Percentiles rank a stretch among this genome's conserved stretches.
Conservation (phyloP, 1,140 invertebrate species). For the Mesaphorura yosii region DNA sequence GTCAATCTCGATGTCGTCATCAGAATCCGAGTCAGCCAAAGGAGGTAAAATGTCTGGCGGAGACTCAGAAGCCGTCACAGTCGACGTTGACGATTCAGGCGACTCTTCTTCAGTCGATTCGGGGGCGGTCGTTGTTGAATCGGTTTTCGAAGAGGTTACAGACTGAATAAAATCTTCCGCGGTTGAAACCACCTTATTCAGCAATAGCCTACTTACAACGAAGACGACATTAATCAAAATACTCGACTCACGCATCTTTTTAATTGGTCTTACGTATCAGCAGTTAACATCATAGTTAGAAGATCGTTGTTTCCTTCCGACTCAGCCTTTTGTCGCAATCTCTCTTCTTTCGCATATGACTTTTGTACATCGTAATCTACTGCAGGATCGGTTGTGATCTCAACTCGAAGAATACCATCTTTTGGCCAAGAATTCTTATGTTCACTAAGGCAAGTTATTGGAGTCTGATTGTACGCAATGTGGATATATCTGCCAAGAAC, state of each 20-base stretch:
- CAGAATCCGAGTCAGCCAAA: no score
- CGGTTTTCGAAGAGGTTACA: neutral
- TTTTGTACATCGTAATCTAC: constrained; percentile 63
- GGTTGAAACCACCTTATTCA: constrained; percentile 21
- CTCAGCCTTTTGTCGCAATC: constrained; percentile 49
- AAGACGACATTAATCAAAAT: neutral
- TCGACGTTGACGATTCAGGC: no score
- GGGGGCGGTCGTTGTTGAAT: neutral
- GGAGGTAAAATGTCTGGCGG: no score
- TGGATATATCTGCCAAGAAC: constrained; percentile 66
- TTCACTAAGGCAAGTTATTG: constrained; percentile 84
- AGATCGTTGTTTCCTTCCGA: constrained; percentile 49
- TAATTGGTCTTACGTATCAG: constrained; percentile 47
- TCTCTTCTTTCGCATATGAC: constrained; percentile 66
- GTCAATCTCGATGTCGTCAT: no score
- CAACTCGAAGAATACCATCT: constrained; percentile 90
- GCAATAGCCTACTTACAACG: constrained; percentile 9
- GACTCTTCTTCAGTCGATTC: neutral
- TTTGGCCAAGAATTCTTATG: constrained; percentile 82
- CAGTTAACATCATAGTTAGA: constrained; percentile 45
- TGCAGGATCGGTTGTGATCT: constrained; percentile 69
- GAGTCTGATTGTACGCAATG: constrained; percentile 79
- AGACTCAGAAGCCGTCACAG: no score
- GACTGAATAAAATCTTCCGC: constrained; percentile 18
- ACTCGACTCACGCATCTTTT: neutral